Base-by-base conservation (phyloP, 2,113 vertebrate species). In the Sebastes fasciatus region DNA sequence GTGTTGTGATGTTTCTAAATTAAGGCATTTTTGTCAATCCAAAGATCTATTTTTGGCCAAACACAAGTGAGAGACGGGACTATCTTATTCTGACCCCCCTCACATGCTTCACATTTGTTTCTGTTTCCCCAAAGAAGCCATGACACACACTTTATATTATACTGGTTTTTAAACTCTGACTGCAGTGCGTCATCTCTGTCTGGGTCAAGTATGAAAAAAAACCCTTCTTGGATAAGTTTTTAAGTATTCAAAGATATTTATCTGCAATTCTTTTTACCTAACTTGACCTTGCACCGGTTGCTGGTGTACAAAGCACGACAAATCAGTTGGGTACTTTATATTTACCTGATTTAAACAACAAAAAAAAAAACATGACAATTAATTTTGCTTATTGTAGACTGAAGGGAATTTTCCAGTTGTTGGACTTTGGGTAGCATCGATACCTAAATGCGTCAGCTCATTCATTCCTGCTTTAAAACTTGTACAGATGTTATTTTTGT, bases 241-340 rank as follows among this genome's bases (percentile, higher is more conserved):
- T 77, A 86, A 71, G 55, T 23, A 82, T 84, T 88, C 72, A 82
- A 68, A 89, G 21, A 86, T 89, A 78, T 86, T 89, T 91, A 77
- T 77, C 65, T 76, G 51, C 23, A 75, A n/a, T 57, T 83, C 72
- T 43, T 58, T 66, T 83, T 46, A 17, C 54, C 58, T 74, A 71
- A 62, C 71, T 43, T 49, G 40, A 86, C 78, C 58, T 71, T 72
- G 69, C 74, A 85, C 72, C 57, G 42, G 65, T 74, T 52, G 62
- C 61, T 77, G 75, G 80, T 90, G 86, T 80, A 82, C 62, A 74
- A 90, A 90, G 90, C 87, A 74, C 19, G 91, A 94, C 93, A 92
- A 93, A 92, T 93, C 92, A 90, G 49, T 83, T 73, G 76, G 84
- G 77, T 88, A 83, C 75, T 80, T 85, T 86, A 64, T 62, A 79